Percentiles rank a stretch among this genome's conserved stretches.
Conservation (phyloP, 2,113 vertebrate genomes). For the Nesogale talazaci region DNA sequence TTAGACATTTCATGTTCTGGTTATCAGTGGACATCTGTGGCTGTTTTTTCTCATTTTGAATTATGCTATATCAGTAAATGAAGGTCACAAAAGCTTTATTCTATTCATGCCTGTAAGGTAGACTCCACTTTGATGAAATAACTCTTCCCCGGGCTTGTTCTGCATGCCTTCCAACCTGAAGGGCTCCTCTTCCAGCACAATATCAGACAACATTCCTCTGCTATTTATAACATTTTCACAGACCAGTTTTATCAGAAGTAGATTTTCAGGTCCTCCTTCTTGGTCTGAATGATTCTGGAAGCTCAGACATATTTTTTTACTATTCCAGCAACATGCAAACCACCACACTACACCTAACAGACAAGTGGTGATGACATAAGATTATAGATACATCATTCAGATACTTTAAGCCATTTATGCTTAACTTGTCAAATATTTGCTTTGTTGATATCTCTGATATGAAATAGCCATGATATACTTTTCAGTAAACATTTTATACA, state of each 20-base stretch:
- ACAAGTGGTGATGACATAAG: background rate
- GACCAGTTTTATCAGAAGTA: background rate
- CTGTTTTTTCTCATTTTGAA: background rate
- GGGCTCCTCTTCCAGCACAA: background rate
- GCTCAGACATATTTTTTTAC: background rate
- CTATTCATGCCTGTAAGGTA: background rate
- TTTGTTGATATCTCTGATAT: slow-evolving; percentile 21
- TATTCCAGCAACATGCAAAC: background rate
- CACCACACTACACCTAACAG: background rate
- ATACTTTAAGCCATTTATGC: slow-evolving; percentile 32
- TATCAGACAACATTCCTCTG: background rate
- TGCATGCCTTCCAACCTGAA: background rate
- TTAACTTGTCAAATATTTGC: slow-evolving; percentile 23
- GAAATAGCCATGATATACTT: slow-evolving; percentile 3
- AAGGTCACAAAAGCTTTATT: background rate
- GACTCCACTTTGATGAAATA: no score
- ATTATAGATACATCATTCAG: slow-evolving; percentile 15
- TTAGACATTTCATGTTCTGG: background rate
- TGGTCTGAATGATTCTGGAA: background rate
- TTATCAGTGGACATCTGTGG: background rate
- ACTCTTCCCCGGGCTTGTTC: background rate
- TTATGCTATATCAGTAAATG: background rate
- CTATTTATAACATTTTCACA: background rate
- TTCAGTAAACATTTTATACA: slow-evolving; percentile 49
- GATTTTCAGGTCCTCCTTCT: background rate